Conservation (phyloP, 2,797 vertebrate species). For the Urophycis tenuis region DNA sequence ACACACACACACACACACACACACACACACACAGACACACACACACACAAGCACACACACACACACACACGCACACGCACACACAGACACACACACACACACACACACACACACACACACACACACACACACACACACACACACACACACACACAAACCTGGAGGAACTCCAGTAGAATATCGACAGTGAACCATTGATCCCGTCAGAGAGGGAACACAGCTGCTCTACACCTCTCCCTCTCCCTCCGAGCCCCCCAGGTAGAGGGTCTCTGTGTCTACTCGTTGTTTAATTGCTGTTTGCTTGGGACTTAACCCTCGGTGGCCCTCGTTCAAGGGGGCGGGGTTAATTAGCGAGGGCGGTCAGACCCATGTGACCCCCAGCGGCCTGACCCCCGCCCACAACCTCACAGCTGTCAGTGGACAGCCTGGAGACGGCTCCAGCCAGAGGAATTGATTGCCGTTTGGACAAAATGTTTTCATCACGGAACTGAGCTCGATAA, state of each 20-base stretch:
- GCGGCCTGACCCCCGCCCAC: slow-evolving; percentile 48
- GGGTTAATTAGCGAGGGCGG: slow-evolving; percentile 68
- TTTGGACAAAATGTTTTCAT: slow-evolving; percentile 39
- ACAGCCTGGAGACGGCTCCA: slow-evolving; percentile 16
- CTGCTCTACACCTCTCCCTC: background rate
- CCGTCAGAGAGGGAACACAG: background rate
- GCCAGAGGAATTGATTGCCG: slow-evolving; percentile 54
- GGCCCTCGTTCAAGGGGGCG: slow-evolving; percentile 49
- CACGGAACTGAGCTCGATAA: background rate
- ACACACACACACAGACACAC: too few species aligned
- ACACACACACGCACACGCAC: too few species aligned
- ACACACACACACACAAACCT: too few species aligned
- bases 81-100: too few species aligned
- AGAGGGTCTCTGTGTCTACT: slow-evolving; percentile 17
- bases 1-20: too few species aligned
- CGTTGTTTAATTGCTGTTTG: slow-evolving; percentile 55
- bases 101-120: too few species aligned
- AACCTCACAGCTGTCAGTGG: slow-evolving; percentile 65
- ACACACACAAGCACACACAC: too few species aligned
- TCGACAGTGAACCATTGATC: too few species aligned
- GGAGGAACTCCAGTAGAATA: background rate
- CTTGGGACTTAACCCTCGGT: slow-evolving; percentile 51
- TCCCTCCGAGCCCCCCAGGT: background rate
- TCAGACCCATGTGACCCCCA: slow-evolving; percentile 8
- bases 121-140: too few species aligned